Conservation (phyloP, 2,888 invertebrate genomes). For the Hylaea fasciaria region DNA sequence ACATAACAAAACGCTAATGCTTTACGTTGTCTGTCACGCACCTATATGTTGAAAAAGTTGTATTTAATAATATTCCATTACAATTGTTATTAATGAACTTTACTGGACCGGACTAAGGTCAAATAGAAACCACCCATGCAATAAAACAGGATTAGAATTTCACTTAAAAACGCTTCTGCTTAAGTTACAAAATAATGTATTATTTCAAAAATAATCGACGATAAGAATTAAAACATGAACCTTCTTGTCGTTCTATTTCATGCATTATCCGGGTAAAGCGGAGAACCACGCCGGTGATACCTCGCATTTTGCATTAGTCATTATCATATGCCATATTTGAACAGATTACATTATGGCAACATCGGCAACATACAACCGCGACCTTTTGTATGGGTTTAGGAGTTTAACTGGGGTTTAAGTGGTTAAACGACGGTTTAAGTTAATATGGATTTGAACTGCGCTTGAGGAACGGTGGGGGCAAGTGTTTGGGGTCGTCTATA, state of each 20-base stretch:
- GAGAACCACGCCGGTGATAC: constrained; percentile 47
- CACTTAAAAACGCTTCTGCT: too few relatives aligned
- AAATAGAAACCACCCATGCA: too few relatives aligned
- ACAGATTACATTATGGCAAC: constrained; percentile 39
- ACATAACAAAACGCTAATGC: too few relatives aligned
- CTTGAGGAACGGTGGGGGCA: background rate
- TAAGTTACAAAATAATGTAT: too few relatives aligned
- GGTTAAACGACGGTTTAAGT: constrained; percentile 15
- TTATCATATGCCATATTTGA: constrained; percentile 44
- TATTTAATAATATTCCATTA: too few relatives aligned
- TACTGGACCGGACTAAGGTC: too few relatives aligned
- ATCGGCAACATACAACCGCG: constrained; percentile 8
- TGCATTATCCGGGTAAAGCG: constrained; percentile 30
- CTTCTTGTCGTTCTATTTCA: constrained; percentile 24
- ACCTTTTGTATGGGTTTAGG: constrained; percentile 19
- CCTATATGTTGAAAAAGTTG: too few relatives aligned
- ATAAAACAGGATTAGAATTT: too few relatives aligned
- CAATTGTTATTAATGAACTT: too few relatives aligned
- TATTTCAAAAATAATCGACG: too few relatives aligned
- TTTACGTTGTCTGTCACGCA: too few relatives aligned
- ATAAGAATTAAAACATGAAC: background rate
- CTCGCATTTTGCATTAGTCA: constrained; percentile 50
- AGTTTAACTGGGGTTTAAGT: constrained; percentile 13
- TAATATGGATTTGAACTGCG: constrained; percentile 6
- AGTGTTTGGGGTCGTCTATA: too few relatives aligned